Evolutionary conservation across 2,113 vertebrate genomes (phyloP), one percentile per base, ranked within the genome.

Genomic region (Cranoglanis bouderius): DNA sequence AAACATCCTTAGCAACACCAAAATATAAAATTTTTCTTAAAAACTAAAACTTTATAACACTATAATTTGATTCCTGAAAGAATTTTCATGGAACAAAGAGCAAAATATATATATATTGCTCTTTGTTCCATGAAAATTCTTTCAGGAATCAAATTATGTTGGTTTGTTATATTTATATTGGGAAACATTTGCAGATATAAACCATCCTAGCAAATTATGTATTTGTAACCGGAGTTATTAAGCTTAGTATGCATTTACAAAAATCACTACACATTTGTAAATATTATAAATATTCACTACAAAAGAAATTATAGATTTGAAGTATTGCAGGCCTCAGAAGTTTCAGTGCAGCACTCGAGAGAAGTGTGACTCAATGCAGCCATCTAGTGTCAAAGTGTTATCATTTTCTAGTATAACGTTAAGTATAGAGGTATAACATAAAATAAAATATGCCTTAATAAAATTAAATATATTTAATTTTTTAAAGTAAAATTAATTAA

Each of bases 321-420:
- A 51, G 38, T 78, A 51, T 87, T 63, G n/a, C 29, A 63, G n/a
- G 61, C 21, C 12, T 40, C 21, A 51, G n/a, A 14, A 43, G 46
- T 32, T 29, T 29, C 61, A 82, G 7, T 43, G 38, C 35, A 26
- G n/a, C 0, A 32, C 19, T 12, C 6, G 5, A 14, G 67, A 26
- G 53, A 57, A 82, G 35, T 63, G 82, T 92, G 84, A 93, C 94
- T 95, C 94, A 93, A 95, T 95, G 95, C 93, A 92, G 93, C 95
- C 95, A 95, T 88, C 95, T 93, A 90, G 94, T 93, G 95, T 84
- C 80, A 29, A 61, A 57, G 24, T 35, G 57, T 13, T 35, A 6
- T 83, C 10, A 3, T 86, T 32, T 55, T 53, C 19, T 16, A 21
- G 7, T 6, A 49, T 12, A 49, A 51, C 21, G 3, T 75, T 26